Conservation (phyloP, 2,888 invertebrate genomes). For the Hipparchia semele region DNA sequence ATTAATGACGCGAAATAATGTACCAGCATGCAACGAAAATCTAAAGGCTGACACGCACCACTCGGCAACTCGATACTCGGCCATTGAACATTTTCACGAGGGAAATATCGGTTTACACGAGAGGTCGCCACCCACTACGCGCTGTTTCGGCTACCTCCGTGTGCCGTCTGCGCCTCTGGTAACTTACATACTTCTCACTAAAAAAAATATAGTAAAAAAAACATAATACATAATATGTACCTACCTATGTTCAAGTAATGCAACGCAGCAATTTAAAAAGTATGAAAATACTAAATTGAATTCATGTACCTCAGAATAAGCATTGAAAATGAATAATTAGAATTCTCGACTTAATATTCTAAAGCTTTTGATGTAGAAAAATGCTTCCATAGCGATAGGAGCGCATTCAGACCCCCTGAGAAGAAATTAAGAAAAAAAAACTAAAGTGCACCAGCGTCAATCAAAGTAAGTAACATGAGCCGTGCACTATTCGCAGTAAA, state of each 20-base stretch:
- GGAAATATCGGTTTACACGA: conserved; percentile 79
- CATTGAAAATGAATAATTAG: not conserved
- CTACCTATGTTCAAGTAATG: no score
- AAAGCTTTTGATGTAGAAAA: not conserved
- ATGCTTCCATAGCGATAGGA: conserved; percentile 7
- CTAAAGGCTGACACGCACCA: conserved; percentile 74
- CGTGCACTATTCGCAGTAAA: conserved; percentile 45
- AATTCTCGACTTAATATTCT: not conserved
- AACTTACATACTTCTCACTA: conserved; percentile 33
- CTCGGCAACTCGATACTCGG: conserved; percentile 70
- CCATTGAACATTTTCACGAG: conserved; percentile 79
- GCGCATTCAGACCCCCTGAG: conserved; percentile 1
- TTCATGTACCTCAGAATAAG: not conserved
- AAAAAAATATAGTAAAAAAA: conserved; percentile 32
- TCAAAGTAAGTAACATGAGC: conserved; percentile 44
- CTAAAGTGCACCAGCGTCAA: conserved; percentile 38
- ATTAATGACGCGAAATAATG: conserved; percentile 82
- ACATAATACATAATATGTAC: not conserved
- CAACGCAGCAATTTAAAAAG: not conserved
- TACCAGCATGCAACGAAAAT: conserved; percentile 80
- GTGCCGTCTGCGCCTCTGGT: conserved; percentile 53
- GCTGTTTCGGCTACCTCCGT: conserved; percentile 50
- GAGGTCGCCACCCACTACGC: conserved; percentile 74
- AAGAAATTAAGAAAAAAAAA: conserved; percentile 3
- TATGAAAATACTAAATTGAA: not conserved